phyloP scores from a whole-genome alignment of 2,888 invertebrate genomes.

The Metopia argyrocephala region DNA sequence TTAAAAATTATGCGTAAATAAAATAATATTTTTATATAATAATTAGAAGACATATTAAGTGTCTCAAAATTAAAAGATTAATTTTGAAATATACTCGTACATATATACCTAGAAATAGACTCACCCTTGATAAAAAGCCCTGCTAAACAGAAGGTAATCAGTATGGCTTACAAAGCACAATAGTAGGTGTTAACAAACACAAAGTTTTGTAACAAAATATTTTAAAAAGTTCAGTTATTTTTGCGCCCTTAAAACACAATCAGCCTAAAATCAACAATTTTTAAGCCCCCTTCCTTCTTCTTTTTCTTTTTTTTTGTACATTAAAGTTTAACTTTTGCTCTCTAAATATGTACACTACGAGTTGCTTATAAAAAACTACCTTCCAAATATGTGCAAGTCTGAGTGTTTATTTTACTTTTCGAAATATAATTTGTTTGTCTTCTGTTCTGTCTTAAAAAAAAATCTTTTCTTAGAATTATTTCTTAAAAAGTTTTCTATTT shows the following conservation, averaged over 20 bases:
- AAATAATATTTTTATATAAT: background rate
- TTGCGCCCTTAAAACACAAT: background rate
- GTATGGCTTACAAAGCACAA: background rate
- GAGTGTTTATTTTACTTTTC: background rate
- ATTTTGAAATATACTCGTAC: background rate
- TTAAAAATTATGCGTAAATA: background rate
- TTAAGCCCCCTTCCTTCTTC: too few relatives aligned
- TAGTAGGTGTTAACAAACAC: constrained; percentile 6
- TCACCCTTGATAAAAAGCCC: background rate
- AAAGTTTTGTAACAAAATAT: background rate
- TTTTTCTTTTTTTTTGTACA: too few relatives aligned
- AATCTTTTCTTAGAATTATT: background rate
- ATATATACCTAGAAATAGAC: background rate
- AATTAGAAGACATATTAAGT: background rate
- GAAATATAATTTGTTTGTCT: background rate
- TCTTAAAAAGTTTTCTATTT: constrained; percentile 15
- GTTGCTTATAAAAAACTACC: too few relatives aligned
- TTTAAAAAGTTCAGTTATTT: background rate
- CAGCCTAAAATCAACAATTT: constrained; percentile 1
- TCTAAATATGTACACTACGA: too few relatives aligned
- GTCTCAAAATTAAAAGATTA: too few relatives aligned
- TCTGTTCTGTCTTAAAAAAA: background rate
- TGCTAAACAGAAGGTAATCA: background rate
- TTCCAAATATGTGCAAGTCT: too few relatives aligned
- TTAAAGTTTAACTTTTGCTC: too few relatives aligned